Evolutionary conservation across 1,140 invertebrate species (phyloP).

Genomic region (Bombus turneri): DNA sequence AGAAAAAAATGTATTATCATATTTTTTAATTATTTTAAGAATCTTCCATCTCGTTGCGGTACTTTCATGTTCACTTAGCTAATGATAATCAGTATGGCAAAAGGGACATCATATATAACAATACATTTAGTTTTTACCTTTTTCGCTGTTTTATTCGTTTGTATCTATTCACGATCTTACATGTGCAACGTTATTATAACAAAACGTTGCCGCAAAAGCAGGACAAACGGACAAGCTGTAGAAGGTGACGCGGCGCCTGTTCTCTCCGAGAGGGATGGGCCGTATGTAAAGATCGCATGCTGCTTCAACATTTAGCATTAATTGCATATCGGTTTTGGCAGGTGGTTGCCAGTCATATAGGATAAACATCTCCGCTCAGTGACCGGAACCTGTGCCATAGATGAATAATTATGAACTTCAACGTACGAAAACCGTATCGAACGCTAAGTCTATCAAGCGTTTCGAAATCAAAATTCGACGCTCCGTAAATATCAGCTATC

Average conservation of each 20-base stretch:
- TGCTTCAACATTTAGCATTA: conserved; percentile 73
- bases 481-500: background rate
- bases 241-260: conserved; percentile 17
- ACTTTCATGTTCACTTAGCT: too few relatives aligned
- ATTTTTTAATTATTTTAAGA: conserved; percentile 12
- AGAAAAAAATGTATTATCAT: background rate
- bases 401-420: conserved; percentile 73
- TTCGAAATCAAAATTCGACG: conserved; percentile 1
- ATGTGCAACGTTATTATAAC: background rate
- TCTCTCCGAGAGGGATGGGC: conserved; percentile 43
- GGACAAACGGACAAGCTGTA: conserved; percentile 13
- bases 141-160: background rate
- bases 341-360: conserved; percentile 71
- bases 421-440: conserved; percentile 49
- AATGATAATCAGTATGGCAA: background rate
- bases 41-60: background rate
- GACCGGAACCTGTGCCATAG: conserved; percentile 69
- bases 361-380: conserved; percentile 71
- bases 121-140: background rate
- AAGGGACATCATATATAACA: background rate
- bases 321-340: conserved; percentile 76
- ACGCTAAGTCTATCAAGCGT: conserved; percentile 13
- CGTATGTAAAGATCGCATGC: conserved; percentile 68
- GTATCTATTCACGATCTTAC: background rate
- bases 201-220: background rate